These are phyloP conservation scores for Lycophotia porphyrea DNA, from an alignment of 2,888 invertebrate species.

Conservation along the genomic window DNA sequence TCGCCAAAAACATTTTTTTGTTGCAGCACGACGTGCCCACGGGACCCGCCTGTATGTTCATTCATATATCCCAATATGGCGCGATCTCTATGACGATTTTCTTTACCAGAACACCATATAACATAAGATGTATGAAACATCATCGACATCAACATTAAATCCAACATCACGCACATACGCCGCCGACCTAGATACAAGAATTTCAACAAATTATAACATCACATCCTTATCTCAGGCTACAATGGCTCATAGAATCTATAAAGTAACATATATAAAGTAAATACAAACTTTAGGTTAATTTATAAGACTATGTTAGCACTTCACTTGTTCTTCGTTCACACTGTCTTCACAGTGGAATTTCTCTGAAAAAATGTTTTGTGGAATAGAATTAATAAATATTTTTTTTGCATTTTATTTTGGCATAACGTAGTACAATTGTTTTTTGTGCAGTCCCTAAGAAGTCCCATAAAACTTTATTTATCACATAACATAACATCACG, in stretches of 20 bases:
- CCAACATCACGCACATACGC: neutral
- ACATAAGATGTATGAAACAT: too few species aligned
- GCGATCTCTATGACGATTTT: neutral
- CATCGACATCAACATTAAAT: neutral
- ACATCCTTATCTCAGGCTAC: neutral
- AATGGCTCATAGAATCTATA: neutral
- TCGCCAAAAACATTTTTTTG: neutral
- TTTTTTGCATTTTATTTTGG: slow-evolving; percentile 3
- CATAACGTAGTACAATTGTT: neutral
- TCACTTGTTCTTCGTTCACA: neutral
- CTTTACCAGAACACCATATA: neutral
- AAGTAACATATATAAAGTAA: neutral
- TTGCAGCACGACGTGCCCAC: neutral
- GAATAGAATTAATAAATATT: slow-evolving; percentile 11
- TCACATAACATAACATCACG: too few species aligned
- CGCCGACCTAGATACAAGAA: neutral
- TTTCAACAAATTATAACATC: neutral
- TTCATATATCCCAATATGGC: neutral
- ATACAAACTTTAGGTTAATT: neutral
- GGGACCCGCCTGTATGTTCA: neutral
- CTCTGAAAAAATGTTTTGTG: neutral
- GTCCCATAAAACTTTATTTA: too few species aligned
- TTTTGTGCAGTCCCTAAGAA: neutral
- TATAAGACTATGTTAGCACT: neutral
- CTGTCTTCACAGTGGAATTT: neutral